Evolutionary conservation across 2,113 vertebrate species (phyloP).

Genomic region (Gymnogyps californianus): DNA sequence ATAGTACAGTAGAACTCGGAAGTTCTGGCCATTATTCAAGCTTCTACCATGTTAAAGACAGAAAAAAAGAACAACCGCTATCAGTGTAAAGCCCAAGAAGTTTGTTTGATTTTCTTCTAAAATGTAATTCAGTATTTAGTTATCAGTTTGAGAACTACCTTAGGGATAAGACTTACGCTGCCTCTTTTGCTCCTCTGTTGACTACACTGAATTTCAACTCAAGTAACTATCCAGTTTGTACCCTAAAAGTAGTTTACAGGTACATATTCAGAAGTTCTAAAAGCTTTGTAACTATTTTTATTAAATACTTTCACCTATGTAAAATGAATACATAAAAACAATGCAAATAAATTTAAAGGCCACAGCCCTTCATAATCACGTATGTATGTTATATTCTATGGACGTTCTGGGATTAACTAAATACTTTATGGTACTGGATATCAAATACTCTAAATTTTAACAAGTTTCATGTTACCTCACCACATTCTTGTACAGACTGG

Average conservation of each 20-base stretch:
- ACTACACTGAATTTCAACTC: not conserved
- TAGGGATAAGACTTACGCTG: not conserved
- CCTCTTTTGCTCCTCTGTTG: not conserved
- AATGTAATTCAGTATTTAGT: not conserved
- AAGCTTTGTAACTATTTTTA: not conserved
- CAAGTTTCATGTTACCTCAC: not conserved
- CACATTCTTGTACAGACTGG: not conserved
- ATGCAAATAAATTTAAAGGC: not conserved
- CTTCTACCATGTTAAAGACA: not conserved
- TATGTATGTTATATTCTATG: not conserved
- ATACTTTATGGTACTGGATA: not conserved
- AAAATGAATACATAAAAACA: not conserved
- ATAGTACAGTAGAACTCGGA: not conserved
- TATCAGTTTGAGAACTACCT: not conserved
- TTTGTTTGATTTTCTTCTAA: not conserved
- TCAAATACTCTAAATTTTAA: not conserved
- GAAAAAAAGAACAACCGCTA: not conserved
- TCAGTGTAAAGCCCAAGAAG: not conserved
- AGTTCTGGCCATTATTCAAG: not conserved
- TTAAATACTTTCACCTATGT: not conserved
- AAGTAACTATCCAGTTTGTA: not conserved
- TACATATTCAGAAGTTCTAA: not conserved
- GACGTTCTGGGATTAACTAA: not conserved
- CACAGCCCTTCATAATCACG: fast-evolving
- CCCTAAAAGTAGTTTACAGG: not conserved